Evolutionary conservation across 2,797 vertebrate species (phyloP).

Genomic region (Lycodopsis pacificus): DNA sequence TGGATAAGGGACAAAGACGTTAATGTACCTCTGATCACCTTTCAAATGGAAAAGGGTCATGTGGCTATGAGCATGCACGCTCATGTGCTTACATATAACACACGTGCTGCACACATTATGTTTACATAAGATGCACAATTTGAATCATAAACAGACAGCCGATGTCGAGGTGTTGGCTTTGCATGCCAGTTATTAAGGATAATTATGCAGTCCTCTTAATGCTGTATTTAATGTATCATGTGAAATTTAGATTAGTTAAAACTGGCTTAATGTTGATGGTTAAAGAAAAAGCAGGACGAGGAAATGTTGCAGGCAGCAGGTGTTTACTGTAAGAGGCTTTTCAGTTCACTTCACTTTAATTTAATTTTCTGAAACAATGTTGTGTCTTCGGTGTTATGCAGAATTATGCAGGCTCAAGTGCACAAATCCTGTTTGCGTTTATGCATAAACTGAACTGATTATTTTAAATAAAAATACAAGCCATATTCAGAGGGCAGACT

Average conservation of each 20-base stretch:
- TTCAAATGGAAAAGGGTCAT: conserved; percentile 32
- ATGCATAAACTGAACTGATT: conserved; percentile 29
- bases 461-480: conserved; percentile 14
- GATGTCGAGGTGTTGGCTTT: background rate
- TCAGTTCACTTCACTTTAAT: conserved; percentile 40
- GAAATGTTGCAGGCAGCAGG: conserved; percentile 29
- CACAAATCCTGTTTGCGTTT: conserved; percentile 16
- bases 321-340: conserved; percentile 66
- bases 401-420: conserved; percentile 48
- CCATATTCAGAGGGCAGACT: conserved; percentile 6
- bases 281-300: conserved; percentile 32
- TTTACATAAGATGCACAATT: background rate
- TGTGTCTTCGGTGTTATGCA: conserved; percentile 12
- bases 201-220: conserved; percentile 51
- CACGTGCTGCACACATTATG: background rate
- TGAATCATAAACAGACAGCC: conserved; percentile 20
- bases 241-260: conserved; percentile 49
- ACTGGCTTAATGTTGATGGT: conserved; percentile 37
- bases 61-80: background rate
- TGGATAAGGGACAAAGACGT: conserved; percentile 33
- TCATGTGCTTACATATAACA: background rate
- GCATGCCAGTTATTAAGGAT: conserved; percentile 27
- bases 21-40: conserved; percentile 40
- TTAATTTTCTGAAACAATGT: conserved; percentile 58
- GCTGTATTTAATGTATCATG: conserved; percentile 44